Conservation (phyloP, 2,113 vertebrate genomes). For the Catharus bicknelli region DNA sequence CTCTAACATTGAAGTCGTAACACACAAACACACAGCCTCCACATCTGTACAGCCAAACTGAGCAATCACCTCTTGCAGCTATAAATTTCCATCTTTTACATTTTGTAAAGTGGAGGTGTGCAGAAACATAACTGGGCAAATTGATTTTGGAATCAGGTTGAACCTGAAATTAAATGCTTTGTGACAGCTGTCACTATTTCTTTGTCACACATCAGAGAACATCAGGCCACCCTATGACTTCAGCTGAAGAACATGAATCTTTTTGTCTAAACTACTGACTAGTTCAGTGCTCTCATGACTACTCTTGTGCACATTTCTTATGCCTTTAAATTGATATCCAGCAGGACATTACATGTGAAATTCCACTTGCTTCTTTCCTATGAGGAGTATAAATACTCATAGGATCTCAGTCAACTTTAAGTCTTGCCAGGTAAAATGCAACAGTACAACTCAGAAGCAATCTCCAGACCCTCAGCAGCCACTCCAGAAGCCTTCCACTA, state of each 20-base stretch:
- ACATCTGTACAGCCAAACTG: neutral
- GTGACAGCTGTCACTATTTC: conserved; percentile 48
- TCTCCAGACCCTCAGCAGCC: neutral
- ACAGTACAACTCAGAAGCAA: neutral
- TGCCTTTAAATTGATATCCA: neutral
- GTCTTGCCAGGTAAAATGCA: neutral
- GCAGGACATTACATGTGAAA: neutral
- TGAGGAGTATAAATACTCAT: neutral
- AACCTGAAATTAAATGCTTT: conserved; percentile 30
- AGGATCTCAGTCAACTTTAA: neutral
- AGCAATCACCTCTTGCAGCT: neutral
- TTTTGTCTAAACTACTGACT: neutral
- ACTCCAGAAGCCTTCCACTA: neutral
- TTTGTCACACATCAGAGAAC: neutral
- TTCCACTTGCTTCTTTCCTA: neutral
- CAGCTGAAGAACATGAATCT: neutral
- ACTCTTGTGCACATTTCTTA: neutral
- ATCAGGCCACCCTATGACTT: neutral
- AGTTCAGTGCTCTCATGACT: neutral
- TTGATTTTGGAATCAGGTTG: neutral
- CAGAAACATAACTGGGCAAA: neutral
- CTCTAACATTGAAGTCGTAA: neutral
- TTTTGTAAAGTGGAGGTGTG: neutral
- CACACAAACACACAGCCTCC: neutral
- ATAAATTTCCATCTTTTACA: neutral